These are phyloP conservation scores for Peromyscus californicus DNA, from an alignment of 2,113 vertebrate species.

Conservation along the genomic window DNA sequence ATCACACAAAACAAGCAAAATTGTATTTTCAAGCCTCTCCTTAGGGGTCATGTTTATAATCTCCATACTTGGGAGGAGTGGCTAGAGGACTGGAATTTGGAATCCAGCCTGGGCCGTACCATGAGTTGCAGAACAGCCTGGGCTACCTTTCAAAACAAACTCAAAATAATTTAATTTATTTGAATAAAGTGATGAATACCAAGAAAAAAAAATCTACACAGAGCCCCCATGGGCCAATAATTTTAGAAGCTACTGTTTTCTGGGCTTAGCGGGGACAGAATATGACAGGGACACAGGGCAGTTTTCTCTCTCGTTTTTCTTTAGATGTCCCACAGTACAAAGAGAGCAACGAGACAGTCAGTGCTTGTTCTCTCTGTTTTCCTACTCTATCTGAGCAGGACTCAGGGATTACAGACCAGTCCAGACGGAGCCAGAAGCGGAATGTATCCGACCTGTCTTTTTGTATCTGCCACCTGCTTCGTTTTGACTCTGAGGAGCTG, in stretches of 20 bases:
- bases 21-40: background rate
- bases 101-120: background rate
- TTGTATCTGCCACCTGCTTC: conserved; percentile 6
- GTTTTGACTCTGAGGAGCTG: conserved; percentile 23
- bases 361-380: conserved; percentile 21
- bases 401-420: background rate
- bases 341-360: background rate
- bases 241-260: conserved; percentile 1
- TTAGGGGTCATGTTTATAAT: background rate
- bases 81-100: background rate
- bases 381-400: background rate
- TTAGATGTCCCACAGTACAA: background rate
- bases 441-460: conserved; percentile 4
- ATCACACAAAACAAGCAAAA: background rate
- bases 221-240: background rate
- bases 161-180: conserved; percentile 20
- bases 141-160: background rate
- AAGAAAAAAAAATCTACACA: conserved; percentile 11
- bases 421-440: background rate
- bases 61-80: background rate
- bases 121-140: background rate
- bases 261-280: background rate
- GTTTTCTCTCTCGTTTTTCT: conserved; percentile 51
- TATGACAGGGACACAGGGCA: background rate
- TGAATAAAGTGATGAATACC: background rate